Evolutionary conservation across 2,888 invertebrate genomes (phyloP).

Genomic region (Campopleginae sp.): DNA sequence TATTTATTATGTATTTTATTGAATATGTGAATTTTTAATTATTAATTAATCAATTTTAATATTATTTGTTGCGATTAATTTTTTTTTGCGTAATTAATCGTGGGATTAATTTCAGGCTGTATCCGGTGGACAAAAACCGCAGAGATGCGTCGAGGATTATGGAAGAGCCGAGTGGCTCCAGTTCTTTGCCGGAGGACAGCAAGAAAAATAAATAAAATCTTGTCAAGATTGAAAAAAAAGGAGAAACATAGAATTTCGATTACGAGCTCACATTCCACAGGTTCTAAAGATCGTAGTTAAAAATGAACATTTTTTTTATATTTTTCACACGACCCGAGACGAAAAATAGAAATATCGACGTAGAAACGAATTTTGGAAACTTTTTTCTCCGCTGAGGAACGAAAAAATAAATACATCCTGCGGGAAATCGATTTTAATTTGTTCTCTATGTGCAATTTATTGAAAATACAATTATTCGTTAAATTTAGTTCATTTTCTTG

Average conservation of each 20-base stretch:
- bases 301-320: not conserved
- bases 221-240: not conserved
- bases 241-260: not conserved
- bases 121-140: constrained; percentile 96
- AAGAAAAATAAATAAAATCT: constrained; percentile 64
- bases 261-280: not conserved
- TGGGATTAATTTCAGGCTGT: constrained; percentile 87
- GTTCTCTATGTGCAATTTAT: constrained; percentile 2
- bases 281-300: not conserved
- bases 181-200: constrained; percentile 34
- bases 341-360: not conserved
- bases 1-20: too few species aligned
- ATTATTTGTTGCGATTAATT: too few species aligned
- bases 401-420: not conserved
- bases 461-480: constrained; percentile 48
- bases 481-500: not conserved
- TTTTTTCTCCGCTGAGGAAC: too few species aligned
- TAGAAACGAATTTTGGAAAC: not conserved
- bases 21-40: too few species aligned
- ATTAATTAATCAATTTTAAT: too few species aligned
- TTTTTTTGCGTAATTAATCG: not conserved
- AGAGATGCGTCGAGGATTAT: constrained; percentile 89
- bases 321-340: not conserved
- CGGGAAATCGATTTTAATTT: not conserved
- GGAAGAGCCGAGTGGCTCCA: constrained; percentile 79